Evolutionary conservation across 1,140 invertebrate species (phyloP), one percentile per base, ranked within the genome.

Genomic region (Plutomurus gul): DNA sequence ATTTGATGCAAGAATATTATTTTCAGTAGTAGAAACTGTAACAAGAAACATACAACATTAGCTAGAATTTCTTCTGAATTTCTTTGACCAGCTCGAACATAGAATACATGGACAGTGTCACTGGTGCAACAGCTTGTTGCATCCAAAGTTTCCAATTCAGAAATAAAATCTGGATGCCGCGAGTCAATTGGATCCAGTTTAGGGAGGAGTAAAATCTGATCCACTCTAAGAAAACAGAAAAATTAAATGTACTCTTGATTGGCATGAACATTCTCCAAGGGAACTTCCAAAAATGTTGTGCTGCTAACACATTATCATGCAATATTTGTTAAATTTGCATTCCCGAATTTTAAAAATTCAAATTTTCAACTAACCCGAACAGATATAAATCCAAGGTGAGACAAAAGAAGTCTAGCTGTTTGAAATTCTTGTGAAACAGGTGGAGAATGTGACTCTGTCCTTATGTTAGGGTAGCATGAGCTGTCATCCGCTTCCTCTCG

Each of bases 71-170:
- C 93, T 56, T 90, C 86, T 1, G 92, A 88, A 70, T 86, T 87
- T 78, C 89, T 91, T 87, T 98, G 96, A 0, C 94, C 93, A 49
- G 93, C 90, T 86, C 93, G 92, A 0, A 96, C 95, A 86, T 98
- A 99, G 88, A 98, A 98, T 79, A 99, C 90, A 86, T 98, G 95
- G 80, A 94, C 95, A 0, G 97, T 99, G 85, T 98, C 95, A 84
- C 92, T 92, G 6, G 94, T 96, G 81, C 96, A 89, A 33, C 92
- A 90, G 83, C 95, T 95, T 78, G 94, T 92, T 46, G 89, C 89
- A 87, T 96, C 95, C 46, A 97, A 86, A 33, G 89, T 88, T 84
- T 95, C 91, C 16, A 95, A 86, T 80, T 93, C 91, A 11, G 88
- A 86, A 27, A 90, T 90, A 85, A 97, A 95, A 18, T 91, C 92